Percentiles rank a stretch among this genome's conserved stretches.
Evolutionary conservation across 1,140 invertebrate genomes (phyloP).

Genomic region (Lethrus apterus): DNA sequence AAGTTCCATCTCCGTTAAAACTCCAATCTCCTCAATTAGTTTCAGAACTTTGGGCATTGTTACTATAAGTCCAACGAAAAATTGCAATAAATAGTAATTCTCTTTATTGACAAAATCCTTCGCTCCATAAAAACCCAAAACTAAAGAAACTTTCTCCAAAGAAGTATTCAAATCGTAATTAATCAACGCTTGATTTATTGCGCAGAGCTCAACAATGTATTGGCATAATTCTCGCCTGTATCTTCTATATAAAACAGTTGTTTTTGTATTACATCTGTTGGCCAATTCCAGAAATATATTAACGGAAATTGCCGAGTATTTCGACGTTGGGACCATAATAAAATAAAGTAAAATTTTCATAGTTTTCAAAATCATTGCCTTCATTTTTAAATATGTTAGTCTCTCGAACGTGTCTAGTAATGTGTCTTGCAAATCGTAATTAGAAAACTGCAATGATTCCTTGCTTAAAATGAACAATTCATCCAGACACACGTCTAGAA

Average conservation of each 20-base stretch:
- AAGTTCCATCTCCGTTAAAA: slow-evolving; percentile 49
- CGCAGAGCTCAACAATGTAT: slow-evolving; percentile 49
- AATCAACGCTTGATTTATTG: slow-evolving; percentile 37
- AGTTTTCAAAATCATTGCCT: slow-evolving; percentile 44
- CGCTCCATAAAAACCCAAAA: slow-evolving; percentile 51
- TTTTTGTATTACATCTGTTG: slow-evolving; percentile 46
- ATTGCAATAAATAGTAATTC: slow-evolving; percentile 50
- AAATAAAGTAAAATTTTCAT: slow-evolving; percentile 55
- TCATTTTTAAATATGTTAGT: slow-evolving; percentile 42
- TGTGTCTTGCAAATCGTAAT: slow-evolving; percentile 47
- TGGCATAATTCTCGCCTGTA: slow-evolving; percentile 59
- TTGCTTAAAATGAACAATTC: slow-evolving; percentile 44
- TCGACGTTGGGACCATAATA: slow-evolving; percentile 55
- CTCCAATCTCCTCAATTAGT: slow-evolving; percentile 54
- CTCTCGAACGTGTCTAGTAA: slow-evolving; percentile 48
- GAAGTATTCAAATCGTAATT: slow-evolving; percentile 44
- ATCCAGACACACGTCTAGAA: slow-evolving; percentile 46
- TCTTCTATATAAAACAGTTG: slow-evolving; percentile 55
- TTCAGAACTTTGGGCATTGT: slow-evolving; percentile 45
- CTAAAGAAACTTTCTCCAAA: slow-evolving; percentile 45
- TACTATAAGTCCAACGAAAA: slow-evolving; percentile 49
- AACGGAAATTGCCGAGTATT: slow-evolving; percentile 51
- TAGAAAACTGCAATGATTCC: slow-evolving; percentile 45
- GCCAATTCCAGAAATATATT: slow-evolving; percentile 55
- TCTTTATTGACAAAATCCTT: slow-evolving; percentile 54